These are phyloP conservation scores for Mythimna pallens DNA, from an alignment of 2,888 invertebrate genomes.

Conservation along the genomic window DNA sequence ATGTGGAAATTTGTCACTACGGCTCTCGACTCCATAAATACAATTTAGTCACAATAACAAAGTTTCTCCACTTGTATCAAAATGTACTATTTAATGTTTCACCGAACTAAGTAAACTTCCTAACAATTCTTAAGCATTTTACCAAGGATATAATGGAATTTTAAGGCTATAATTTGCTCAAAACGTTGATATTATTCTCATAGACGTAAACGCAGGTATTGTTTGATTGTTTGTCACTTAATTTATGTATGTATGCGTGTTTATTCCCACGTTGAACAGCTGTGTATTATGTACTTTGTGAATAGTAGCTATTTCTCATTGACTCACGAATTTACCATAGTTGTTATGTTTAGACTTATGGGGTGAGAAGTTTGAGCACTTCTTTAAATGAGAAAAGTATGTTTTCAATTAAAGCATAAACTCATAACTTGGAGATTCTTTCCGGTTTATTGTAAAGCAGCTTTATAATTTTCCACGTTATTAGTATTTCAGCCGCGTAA, in stretches of 20 bases:
- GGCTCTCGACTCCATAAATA: no score
- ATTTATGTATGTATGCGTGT: constrained; percentile 53
- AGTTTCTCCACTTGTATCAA: no score
- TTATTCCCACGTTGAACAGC: constrained; percentile 63
- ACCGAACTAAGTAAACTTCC: background rate
- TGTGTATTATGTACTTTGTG: constrained; percentile 47
- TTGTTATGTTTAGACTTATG: background rate
- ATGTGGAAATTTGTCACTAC: no score
- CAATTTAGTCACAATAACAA: no score
- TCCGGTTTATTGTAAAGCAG: background rate
- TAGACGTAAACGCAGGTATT: constrained; percentile 53
- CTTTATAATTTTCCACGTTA: background rate
- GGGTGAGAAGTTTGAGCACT: background rate
- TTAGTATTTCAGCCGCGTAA: background rate
- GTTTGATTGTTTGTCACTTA: constrained; percentile 61
- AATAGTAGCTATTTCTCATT: constrained; percentile 35
- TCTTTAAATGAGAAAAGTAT: background rate
- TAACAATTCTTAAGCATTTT: constrained; percentile 13
- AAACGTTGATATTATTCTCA: constrained; percentile 47
- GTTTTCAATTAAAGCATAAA: background rate
- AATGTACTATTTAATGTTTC: background rate
- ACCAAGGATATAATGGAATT: constrained; percentile 35
- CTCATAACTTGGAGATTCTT: no score
- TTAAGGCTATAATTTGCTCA: constrained; percentile 48
- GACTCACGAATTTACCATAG: constrained; percentile 25